Conservation (phyloP, 2,888 invertebrate species). For the Apeira syringaria region DNA sequence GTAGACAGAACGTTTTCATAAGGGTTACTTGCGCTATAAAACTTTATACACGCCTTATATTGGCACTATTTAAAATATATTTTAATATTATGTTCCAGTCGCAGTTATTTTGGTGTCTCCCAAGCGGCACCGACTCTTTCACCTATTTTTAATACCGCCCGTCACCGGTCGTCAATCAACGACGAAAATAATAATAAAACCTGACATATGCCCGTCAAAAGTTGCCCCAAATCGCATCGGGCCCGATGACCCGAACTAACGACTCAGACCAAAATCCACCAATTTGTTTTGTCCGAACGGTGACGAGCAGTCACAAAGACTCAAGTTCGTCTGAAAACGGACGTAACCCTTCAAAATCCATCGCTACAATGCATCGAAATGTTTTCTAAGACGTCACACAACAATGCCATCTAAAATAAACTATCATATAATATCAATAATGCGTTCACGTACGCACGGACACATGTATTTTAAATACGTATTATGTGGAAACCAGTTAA, state of each 20-base stretch:
- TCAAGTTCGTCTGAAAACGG: slow-evolving; percentile 35
- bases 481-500: slow-evolving; percentile 79
- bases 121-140: neutral
- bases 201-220: slow-evolving; percentile 75
- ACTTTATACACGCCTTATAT: too few species aligned
- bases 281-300: slow-evolving; percentile 37
- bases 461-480: slow-evolving; percentile 82
- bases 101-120: neutral
- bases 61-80: too few species aligned
- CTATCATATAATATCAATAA: slow-evolving; percentile 83
- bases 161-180: slow-evolving; percentile 66
- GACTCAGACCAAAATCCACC: slow-evolving; percentile 76
- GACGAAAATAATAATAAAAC: slow-evolving; percentile 61
- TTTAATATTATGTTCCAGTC: neutral
- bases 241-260: slow-evolving; percentile 79
- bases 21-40: too few species aligned
- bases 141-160: slow-evolving; percentile 19
- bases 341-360: slow-evolving; percentile 13
- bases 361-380: slow-evolving; percentile 29
- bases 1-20: too few species aligned
- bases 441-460: slow-evolving; percentile 69
- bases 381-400: slow-evolving; percentile 49
- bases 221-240: slow-evolving; percentile 81
- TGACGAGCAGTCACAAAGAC: slow-evolving; percentile 35
- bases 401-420: slow-evolving; percentile 73